A percentile compares a stretch with the other conserved stretches of the same genome.
Evolutionary conservation across 2,797 vertebrate genomes (phyloP).

Genomic region (Iguana delicatissima): DNA sequence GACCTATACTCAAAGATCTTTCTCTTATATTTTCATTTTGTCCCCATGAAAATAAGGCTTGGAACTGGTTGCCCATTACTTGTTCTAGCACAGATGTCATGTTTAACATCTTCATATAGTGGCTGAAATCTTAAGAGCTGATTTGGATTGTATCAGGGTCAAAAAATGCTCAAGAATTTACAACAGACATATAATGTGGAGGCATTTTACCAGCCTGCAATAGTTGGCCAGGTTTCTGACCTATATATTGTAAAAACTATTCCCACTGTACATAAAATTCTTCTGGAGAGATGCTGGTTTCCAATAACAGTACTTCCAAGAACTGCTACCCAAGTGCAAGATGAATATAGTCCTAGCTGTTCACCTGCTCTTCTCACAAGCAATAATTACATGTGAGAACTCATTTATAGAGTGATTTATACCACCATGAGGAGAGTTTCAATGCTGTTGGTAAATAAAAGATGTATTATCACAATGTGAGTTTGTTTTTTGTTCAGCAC

Average conservation of each 20-base stretch:
- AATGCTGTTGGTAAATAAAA: background rate
- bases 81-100: background rate
- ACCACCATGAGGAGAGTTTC: too few species aligned
- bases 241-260: background rate
- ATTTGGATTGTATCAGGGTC: background rate
- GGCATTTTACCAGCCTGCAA: background rate
- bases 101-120: background rate
- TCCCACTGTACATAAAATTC: background rate
- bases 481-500: too few species aligned
- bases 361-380: too few species aligned
- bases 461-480: background rate
- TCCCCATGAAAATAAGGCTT: too few species aligned
- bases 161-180: background rate
- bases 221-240: background rate
- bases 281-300: background rate
- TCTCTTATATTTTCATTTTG: too few species aligned
- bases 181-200: background rate
- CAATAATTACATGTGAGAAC: background rate
- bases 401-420: background rate
- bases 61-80: too few species aligned
- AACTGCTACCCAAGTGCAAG: background rate
- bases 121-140: background rate
- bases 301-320: background rate
- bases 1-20: too few species aligned
- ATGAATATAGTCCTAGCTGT: background rate